A percentile compares a stretch with the other conserved stretches of the same genome.
Conservation (phyloP, 2,888 invertebrate species). For the Eristalis pertinax region DNA sequence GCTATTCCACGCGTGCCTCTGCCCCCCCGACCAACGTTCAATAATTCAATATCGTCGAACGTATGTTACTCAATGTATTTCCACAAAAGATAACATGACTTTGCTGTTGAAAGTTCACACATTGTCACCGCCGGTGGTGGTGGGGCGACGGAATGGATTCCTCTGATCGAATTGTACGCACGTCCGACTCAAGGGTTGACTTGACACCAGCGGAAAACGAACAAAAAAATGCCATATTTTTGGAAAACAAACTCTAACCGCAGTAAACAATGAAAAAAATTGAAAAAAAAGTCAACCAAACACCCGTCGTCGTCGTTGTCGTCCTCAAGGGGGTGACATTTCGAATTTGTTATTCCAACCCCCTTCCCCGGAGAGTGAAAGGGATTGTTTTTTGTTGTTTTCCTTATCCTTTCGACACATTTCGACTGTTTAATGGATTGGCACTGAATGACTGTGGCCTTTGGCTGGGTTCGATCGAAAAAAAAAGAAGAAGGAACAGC, state of each 20-base stretch:
- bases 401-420: constrained; percentile 48
- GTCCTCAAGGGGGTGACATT: constrained; percentile 60
- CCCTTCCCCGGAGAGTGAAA: neutral
- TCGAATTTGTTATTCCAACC: constrained; percentile 50
- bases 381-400: constrained; percentile 9
- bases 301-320: neutral
- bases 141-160: constrained; percentile 12
- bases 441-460: constrained; percentile 67
- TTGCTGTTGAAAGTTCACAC: constrained; percentile 67
- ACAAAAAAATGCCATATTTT: constrained; percentile 47
- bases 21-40: constrained; percentile 40
- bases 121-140: constrained; percentile 37
- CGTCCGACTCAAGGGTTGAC: constrained; percentile 65
- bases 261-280: constrained; percentile 64
- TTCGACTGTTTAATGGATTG: constrained; percentile 69
- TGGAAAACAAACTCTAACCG: constrained; percentile 70
- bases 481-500: too few species aligned
- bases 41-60: constrained; percentile 67
- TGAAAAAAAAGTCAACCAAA: constrained; percentile 30
- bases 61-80: constrained; percentile 65
- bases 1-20: constrained; percentile 53
- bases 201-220: constrained; percentile 35
- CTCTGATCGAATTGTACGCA: constrained; percentile 68
- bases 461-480: constrained; percentile 46
- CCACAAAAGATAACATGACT: constrained; percentile 62